Conservation (phyloP, 2,888 invertebrate species). For the Ophion ellenae region DNA sequence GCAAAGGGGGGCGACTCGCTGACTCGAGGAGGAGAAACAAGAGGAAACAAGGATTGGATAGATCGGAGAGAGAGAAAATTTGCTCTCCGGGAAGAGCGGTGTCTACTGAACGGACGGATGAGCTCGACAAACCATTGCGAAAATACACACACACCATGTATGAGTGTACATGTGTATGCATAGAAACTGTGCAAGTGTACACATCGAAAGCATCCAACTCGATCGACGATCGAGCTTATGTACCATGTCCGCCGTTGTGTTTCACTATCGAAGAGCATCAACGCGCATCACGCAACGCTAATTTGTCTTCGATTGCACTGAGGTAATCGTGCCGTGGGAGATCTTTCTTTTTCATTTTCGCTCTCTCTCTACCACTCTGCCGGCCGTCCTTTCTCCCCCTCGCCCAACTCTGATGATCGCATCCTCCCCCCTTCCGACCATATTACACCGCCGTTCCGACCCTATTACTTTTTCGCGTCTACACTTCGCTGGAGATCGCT, state of each 20-base stretch:
- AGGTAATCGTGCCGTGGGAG: constrained; percentile 81
- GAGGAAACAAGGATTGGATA: constrained; percentile 16
- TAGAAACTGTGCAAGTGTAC: constrained; percentile 18
- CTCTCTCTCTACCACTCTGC: constrained; percentile 51
- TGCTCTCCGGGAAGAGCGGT: constrained; percentile 21
- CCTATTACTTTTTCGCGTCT: neutral
- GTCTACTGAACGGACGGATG: neutral
- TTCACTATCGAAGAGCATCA: constrained; percentile 82
- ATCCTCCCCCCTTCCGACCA: neutral
- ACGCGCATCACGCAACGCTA: constrained; percentile 84
- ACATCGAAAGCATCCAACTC: constrained; percentile 50
- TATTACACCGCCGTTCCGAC: neutral
- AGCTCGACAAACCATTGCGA: neutral
- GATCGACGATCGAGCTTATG: constrained; percentile 69
- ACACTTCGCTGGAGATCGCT: neutral
- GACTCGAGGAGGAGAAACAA: constrained; percentile 2
- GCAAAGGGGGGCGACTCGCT: neutral
- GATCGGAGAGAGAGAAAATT: constrained; percentile 11
- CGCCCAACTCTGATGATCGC: neutral
- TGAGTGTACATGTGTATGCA: neutral
- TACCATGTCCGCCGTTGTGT: constrained; percentile 80
- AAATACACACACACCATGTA: no score
- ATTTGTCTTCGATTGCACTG: constrained; percentile 83
- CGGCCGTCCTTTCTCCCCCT: constrained; percentile 36
- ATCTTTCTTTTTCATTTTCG: constrained; percentile 68